phyloP scores from a whole-genome alignment of 2,113 vertebrate genomes.

The Rana temporaria region DNA sequence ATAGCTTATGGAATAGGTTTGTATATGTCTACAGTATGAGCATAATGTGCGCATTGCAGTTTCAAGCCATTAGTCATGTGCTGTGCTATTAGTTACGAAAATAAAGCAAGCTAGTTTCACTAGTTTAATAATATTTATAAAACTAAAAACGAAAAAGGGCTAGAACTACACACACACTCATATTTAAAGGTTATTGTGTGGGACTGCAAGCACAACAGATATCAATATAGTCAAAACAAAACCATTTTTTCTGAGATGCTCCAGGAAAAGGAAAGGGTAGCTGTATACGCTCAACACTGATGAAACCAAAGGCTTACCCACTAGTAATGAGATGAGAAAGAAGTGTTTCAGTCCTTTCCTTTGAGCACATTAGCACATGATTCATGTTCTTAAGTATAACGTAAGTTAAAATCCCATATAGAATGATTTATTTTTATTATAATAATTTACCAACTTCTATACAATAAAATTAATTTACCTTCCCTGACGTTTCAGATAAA shows the following conservation, averaged over 20 bases:
- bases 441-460: neutral
- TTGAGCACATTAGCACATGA: neutral
- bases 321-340: neutral
- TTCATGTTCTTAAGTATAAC: neutral
- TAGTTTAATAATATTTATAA: neutral
- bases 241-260: slow-evolving; percentile 7
- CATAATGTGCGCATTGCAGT: too few species aligned
- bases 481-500: too few species aligned
- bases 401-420: neutral
- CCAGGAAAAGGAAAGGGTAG: slow-evolving; percentile 24
- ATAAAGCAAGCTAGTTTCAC: neutral
- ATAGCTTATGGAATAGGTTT: too few species aligned
- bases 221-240: slow-evolving; percentile 24
- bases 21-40: too few species aligned
- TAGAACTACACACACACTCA: neutral
- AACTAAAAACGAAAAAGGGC: neutral
- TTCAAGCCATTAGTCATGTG: too few species aligned
- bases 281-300: neutral
- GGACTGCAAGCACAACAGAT: slow-evolving; percentile 19
- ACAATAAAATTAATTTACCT: neutral
- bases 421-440: neutral
- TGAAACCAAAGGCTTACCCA: slow-evolving; percentile 15
- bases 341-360: neutral
- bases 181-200: slow-evolving; percentile 27
- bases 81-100: neutral